A percentile compares a stretch with the other conserved stretches of the same genome.
Evolutionary conservation across 2,113 vertebrate genomes (phyloP).

Genomic region (Diadophis punctatus): DNA sequence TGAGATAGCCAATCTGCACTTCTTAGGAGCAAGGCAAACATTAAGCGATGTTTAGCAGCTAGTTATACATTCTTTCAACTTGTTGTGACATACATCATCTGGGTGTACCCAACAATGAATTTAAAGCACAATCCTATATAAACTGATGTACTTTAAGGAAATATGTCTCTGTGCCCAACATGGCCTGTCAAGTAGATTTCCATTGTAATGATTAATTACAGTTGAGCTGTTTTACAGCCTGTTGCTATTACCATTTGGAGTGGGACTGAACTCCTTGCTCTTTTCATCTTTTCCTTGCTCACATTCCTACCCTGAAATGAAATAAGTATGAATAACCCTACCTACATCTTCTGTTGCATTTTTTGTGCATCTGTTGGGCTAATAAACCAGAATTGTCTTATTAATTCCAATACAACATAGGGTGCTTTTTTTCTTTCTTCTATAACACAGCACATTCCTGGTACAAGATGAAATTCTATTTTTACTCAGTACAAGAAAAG

Average conservation of each 20-base stretch:
- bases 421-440: neutral
- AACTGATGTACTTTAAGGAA: neutral
- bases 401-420: conserved; percentile 42
- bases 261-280: neutral
- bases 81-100: neutral
- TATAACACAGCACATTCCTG: conserved; percentile 25
- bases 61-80: neutral
- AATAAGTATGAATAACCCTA: conserved; percentile 47
- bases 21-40: conserved; percentile 20
- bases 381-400: conserved; percentile 53
- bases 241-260: conserved; percentile 31
- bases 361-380: conserved; percentile 56
- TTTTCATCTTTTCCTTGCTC: conserved; percentile 30
- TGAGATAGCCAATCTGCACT: neutral
- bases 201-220: conserved; percentile 35
- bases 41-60: conserved; percentile 13
- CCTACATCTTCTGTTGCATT: conserved; percentile 51
- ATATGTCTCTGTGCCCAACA: neutral
- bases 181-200: conserved; percentile 4
- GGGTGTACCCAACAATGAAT: neutral
- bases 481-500: conserved; percentile 24
- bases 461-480: conserved; percentile 21
- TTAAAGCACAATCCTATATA: neutral
- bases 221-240: conserved; percentile 1
- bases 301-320: conserved; percentile 44